phyloP scores from a whole-genome alignment of 2,113 vertebrate species.

The Scolopax mira region DNA sequence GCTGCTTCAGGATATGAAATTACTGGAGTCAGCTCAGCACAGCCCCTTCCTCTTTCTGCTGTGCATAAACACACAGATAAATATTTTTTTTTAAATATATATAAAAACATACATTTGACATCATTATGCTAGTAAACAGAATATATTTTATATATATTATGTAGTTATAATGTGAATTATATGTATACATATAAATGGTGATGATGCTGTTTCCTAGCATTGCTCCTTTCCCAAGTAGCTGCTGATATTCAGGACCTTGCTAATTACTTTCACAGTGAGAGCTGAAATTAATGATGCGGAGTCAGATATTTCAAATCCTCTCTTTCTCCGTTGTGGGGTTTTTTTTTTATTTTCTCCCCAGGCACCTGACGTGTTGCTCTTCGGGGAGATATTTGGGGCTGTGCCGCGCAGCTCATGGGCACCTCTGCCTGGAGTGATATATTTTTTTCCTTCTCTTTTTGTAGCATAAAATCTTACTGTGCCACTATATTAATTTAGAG shows the following conservation, averaged over 20 bases:
- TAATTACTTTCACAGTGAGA: not conserved
- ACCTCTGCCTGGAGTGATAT: not conserved
- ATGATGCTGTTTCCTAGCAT: not conserved
- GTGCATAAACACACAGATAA: fast-evolving
- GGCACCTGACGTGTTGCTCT: not conserved
- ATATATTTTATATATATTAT: not conserved
- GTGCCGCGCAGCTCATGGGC: fast-evolving
- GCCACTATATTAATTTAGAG: not conserved
- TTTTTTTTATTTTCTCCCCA: not conserved
- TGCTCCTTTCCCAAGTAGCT: not conserved
- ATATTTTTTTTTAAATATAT: too few species aligned
- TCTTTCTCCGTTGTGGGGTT: not conserved
- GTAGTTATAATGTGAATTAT: too few species aligned
- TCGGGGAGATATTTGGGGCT: not conserved
- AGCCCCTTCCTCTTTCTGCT: not conserved
- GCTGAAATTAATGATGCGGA: not conserved
- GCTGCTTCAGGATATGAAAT: fast-evolving
- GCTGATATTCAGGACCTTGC: not conserved
- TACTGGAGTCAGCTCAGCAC: not conserved
- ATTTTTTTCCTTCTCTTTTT: not conserved
- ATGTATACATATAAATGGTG: too few species aligned
- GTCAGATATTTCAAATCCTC: not conserved
- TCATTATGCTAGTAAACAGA: not conserved
- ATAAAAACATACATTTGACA: not conserved
- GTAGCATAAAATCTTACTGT: not conserved